Evolutionary conservation across 1,140 invertebrate species (phyloP).

Genomic region (Camponotus floridanus): DNA sequence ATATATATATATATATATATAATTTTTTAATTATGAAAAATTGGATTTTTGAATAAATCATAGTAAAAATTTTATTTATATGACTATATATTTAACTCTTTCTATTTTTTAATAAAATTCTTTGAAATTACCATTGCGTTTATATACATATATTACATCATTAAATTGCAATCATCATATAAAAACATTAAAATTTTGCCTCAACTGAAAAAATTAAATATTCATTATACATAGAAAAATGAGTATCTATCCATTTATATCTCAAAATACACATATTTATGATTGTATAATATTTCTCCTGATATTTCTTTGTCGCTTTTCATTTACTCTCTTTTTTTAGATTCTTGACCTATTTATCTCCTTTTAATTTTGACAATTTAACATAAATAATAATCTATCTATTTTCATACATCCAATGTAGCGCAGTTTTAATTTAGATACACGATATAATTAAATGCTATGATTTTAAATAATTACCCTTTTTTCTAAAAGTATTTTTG

Average conservation of each 20-base stretch:
- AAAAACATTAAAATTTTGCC: not conserved
- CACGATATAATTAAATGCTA: not conserved
- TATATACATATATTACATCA: not conserved
- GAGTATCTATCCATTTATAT: constrained; percentile 29
- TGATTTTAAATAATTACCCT: not conserved
- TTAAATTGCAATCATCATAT: not conserved
- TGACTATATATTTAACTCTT: not conserved
- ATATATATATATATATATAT: too few relatives aligned
- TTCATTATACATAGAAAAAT: not conserved
- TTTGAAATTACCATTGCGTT: not conserved
- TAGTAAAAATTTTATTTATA: not conserved
- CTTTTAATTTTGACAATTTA: constrained; percentile 22
- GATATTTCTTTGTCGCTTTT: not conserved
- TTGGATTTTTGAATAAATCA: not conserved
- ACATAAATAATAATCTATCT: not conserved
- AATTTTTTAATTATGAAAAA: not conserved
- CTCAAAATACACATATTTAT: constrained; percentile 11
- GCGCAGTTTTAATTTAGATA: not conserved
- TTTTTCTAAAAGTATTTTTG: not conserved
- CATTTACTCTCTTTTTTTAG: not conserved
- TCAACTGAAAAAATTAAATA: not conserved
- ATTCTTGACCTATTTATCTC: not conserved
- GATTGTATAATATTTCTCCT: not conserved
- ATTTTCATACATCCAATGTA: not conserved
- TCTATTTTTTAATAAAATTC: not conserved